Evolutionary conservation across 1,140 invertebrate genomes (phyloP).

Genomic region (Drosophila chauvacae): DNA sequence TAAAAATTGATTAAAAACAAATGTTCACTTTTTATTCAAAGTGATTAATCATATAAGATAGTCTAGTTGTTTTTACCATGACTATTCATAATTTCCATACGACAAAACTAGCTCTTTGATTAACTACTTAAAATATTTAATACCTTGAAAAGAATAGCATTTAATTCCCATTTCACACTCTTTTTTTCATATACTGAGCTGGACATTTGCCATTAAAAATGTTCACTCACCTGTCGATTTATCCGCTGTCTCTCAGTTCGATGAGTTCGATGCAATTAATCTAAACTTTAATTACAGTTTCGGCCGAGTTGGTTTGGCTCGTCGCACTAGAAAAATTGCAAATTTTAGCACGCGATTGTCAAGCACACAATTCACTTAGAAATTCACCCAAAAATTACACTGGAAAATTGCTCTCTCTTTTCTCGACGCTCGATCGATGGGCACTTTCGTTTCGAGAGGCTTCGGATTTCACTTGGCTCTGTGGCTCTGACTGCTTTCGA

Average conservation of each 20-base stretch:
- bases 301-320: conserved; percentile 30
- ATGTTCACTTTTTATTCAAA: not conserved
- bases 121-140: not conserved
- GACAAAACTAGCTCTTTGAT: not conserved
- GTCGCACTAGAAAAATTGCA: conserved; percentile 50
- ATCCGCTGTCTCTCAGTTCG: conserved; percentile 11
- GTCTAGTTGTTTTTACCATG: not conserved
- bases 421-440: conserved; percentile 34
- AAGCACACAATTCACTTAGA: conserved; percentile 57
- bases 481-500: conserved; percentile 2
- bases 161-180: not conserved
- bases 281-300: conserved; percentile 37
- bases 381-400: conserved; percentile 70
- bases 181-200: not conserved
- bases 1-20: accelerated
- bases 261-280: conserved; percentile 19
- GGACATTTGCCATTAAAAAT: not conserved
- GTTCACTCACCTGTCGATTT: conserved; percentile 34
- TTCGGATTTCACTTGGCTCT: conserved; percentile 50
- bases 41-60: not conserved
- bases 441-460: conserved; percentile 55
- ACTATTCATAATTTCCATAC: not conserved
- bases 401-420: conserved; percentile 47
- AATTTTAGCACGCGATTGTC: conserved; percentile 58
- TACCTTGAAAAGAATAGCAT: not conserved